Percentiles rank a stretch among this genome's conserved stretches.
phyloP scores from a whole-genome alignment of 23 tunicate species.

The Trididemnum miniatum region DNA sequence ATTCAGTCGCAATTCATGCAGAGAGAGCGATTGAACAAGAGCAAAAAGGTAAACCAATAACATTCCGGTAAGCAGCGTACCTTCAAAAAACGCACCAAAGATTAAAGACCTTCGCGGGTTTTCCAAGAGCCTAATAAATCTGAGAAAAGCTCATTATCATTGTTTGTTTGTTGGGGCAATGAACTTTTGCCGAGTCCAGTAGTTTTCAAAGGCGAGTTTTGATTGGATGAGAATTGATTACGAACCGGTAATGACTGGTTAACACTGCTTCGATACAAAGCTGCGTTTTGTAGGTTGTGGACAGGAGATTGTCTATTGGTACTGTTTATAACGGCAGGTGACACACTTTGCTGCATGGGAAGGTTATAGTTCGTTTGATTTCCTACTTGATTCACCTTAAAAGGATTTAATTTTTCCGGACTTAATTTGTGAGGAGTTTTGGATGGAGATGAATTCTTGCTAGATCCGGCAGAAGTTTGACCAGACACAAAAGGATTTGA shows the following conservation, averaged over 20 bases:
- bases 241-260: neutral
- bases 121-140: constrained; percentile 38
- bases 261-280: neutral
- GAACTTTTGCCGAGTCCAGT: neutral
- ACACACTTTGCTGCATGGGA: neutral
- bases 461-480: neutral
- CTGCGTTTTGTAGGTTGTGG: neutral
- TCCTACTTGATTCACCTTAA: neutral
- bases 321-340: neutral
- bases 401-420: constrained; percentile 12
- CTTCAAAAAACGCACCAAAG: too few relatives aligned
- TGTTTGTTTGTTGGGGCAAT: neutral
- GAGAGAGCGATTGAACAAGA: too few relatives aligned
- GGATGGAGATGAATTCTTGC: neutral
- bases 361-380: neutral
- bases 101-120: constrained; percentile 24
- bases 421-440: constrained; percentile 1
- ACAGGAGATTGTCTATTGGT: neutral
- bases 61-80: too few relatives aligned
- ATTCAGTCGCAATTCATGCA: too few relatives aligned
- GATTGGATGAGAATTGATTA: neutral
- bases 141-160: constrained; percentile 31
- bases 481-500: constrained; percentile 3
- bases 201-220: neutral
- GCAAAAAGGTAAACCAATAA: too few relatives aligned